Conservation (phyloP, 2,888 invertebrate genomes). For the Cheiracanthium punctorium region DNA sequence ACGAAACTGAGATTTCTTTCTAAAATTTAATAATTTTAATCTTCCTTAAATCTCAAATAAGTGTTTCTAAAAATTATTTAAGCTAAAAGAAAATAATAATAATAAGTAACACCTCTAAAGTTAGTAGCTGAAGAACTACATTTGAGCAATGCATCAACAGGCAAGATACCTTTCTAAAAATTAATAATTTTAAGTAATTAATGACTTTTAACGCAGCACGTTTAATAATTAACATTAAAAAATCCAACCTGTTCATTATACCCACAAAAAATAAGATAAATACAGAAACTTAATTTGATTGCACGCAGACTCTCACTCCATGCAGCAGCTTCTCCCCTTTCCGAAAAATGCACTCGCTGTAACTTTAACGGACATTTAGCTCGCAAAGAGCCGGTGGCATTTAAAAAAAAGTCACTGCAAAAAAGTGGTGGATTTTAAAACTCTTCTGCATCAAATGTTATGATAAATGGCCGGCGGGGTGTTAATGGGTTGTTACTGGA, state of each 20-base stretch:
- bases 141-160: no score
- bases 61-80: no score
- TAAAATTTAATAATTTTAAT: no score
- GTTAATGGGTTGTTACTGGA: slow-evolving; percentile 42
- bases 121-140: no score
- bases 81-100: no score
- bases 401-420: slow-evolving; percentile 28
- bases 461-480: slow-evolving; percentile 41
- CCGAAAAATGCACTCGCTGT: not conserved
- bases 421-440: slow-evolving; percentile 29
- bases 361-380: not conserved
- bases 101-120: no score
- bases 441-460: slow-evolving; percentile 28
- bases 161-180: not conserved
- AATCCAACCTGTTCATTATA: not conserved
- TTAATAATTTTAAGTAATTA: not conserved
- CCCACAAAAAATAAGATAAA: not conserved
- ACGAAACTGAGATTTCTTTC: no score
- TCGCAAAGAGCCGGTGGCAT: not conserved
- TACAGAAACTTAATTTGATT: not conserved
- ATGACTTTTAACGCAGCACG: not conserved
- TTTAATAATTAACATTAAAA: not conserved
- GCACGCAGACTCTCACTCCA: not conserved
- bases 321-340: not conserved
- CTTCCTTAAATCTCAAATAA: no score